Percentiles rank a stretch among this genome's conserved stretches.
Conservation (phyloP, 64 coral and sea anemone species). For the Actinia equina region DNA sequence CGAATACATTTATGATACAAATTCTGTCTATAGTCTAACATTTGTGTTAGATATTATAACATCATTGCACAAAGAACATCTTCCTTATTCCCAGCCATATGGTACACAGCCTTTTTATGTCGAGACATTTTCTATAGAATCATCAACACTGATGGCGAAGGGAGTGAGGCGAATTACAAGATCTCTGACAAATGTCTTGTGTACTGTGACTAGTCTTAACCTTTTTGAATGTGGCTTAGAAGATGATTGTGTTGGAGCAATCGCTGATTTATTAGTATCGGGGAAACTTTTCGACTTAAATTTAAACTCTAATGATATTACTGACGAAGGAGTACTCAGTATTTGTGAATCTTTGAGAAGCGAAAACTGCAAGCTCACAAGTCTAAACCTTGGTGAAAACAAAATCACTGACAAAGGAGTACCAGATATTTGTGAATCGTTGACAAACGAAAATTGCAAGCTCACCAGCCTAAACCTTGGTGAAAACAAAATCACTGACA, state of each 20-base stretch:
- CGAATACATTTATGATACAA: neutral
- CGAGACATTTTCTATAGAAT: neutral
- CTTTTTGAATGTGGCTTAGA: neutral
- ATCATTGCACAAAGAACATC: neutral
- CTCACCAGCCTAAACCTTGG: neutral
- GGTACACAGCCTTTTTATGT: neutral
- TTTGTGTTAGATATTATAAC: neutral
- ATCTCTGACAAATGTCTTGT: neutral
- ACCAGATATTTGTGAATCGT: neutral
- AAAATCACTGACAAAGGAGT: neutral
- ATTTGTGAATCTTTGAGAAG: neutral
- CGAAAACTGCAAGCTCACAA: neutral
- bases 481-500: no score
- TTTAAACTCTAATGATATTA: neutral
- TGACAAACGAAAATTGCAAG: neutral
- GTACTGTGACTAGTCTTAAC: neutral
- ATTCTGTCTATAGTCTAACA: neutral
- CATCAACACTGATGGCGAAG: neutral
- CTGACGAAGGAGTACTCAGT: neutral
- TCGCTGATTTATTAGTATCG: neutral
- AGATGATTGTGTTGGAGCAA: neutral
- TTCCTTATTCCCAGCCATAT: neutral
- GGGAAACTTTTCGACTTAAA: neutral
- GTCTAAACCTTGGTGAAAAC: neutral
- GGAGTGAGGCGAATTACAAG: neutral